phyloP scores from a whole-genome alignment of 2,797 vertebrate genomes.

The Simalia tracyae region DNA sequence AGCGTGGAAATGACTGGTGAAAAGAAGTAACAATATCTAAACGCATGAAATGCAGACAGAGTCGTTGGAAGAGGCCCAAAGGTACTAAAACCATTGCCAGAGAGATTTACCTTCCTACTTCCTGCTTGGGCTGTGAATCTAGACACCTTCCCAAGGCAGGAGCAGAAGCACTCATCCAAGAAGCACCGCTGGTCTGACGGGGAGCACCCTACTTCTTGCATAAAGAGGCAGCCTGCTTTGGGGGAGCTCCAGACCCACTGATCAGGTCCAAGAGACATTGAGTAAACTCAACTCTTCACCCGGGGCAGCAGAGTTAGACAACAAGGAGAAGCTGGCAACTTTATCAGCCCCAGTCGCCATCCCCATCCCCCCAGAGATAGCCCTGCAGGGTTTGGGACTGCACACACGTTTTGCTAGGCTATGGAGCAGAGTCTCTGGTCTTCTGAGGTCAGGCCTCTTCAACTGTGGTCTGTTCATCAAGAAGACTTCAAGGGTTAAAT shows the following conservation, averaged over 20 bases:
- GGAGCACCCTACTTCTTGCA: neutral
- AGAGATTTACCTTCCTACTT: neutral
- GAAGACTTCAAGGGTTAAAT: neutral
- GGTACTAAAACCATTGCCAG: neutral
- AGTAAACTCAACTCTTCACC: neutral
- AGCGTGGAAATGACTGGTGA: neutral
- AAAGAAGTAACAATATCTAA: too few relatives aligned
- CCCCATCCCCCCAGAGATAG: neutral
- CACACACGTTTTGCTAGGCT: neutral
- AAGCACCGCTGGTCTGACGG: neutral
- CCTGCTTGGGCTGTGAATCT: neutral
- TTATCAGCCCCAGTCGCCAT: neutral
- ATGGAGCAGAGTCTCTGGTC: neutral
- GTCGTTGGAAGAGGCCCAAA: neutral
- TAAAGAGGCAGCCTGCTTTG: neutral
- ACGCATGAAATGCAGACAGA: too few relatives aligned
- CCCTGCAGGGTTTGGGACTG: too few relatives aligned
- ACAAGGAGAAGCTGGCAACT: neutral
- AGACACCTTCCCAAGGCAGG: conserved; percentile 6
- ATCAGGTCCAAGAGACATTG: neutral
- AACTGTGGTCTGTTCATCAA: neutral
- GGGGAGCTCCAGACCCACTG: neutral
- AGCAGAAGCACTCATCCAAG: neutral
- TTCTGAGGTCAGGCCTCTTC: too few relatives aligned
- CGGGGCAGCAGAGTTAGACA: neutral